Base-by-base conservation (phyloP, 2,888 invertebrate genomes). In the Acleris holmiana region DNA sequence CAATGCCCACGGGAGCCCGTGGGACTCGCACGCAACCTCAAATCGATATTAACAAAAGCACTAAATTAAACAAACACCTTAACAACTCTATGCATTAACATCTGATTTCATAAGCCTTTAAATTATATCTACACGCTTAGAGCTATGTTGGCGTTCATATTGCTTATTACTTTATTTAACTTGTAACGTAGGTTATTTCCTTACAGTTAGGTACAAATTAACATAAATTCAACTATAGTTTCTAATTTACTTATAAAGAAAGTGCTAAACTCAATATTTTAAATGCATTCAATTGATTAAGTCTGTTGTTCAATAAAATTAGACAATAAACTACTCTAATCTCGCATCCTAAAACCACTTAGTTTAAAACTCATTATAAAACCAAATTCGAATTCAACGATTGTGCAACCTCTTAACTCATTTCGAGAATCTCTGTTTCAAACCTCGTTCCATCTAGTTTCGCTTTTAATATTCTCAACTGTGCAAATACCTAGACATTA, bases 101-200 rank as follows among this genome's bases (percentile, higher is more conserved):
- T 71, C 74, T 69, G 70, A 70, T 68, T 71, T 71, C 73, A 81
- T 72, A 83, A 85, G 84, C 84, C 77, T 83, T 77, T 72, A 41
- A 58, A 72, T 75, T 73, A 77, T 76, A 78, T 73, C 73, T 70
- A 74, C 80, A 81, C 74, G 72, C 84, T 85, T 89, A 89, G 63
- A 75, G 70, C 86, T 89, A 90, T 79, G 82, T 91, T 91, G 90
- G 91, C 90, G 80, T 85, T 88, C 80, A 80, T 89, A 89, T 88
- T 91, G 88, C 89, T 88, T 80, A 79, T 80, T 82, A 76, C 76
- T 79, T 77, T 73, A 71, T 70, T 53, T 21, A 64, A 56, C 55
- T 63, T 67, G 63, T 63, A 68, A 67, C 51, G 21, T 55, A 60
- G 48, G 46, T 54, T 48, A 54, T 60, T 65, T 44, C 59, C 60